A percentile compares a stretch with the other conserved stretches of the same genome.
phyloP scores from a whole-genome alignment of 1,140 invertebrate genomes.

The Fragariocoptes setiger region DNA sequence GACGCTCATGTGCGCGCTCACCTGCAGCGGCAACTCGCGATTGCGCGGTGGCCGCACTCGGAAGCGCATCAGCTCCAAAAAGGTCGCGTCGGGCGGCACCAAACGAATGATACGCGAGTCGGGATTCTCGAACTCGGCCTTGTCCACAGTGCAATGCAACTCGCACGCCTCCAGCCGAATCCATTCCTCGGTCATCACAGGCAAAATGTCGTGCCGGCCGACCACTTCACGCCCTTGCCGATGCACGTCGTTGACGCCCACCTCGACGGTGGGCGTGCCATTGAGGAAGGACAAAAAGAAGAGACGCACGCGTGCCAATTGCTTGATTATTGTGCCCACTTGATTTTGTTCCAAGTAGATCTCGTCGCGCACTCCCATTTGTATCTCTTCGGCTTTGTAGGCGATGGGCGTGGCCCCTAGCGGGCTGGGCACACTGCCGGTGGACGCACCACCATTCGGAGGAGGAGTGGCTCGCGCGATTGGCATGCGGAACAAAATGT shows the following conservation, averaged over 20 bases:
- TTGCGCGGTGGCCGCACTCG: slow-evolving; percentile 77
- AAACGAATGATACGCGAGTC: slow-evolving; percentile 40
- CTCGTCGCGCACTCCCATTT: slow-evolving; percentile 83
- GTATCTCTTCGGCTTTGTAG: slow-evolving; percentile 94
- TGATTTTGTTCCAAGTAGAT: slow-evolving; percentile 67
- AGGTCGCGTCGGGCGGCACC: slow-evolving; percentile 74
- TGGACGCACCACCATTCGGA: not conserved
- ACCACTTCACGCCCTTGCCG: slow-evolving; percentile 94
- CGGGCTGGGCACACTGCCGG: too few relatives aligned
- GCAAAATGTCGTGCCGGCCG: slow-evolving; percentile 90
- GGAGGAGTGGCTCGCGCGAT: slow-evolving; percentile 55
- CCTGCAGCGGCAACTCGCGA: slow-evolving; percentile 74
- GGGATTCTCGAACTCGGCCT: slow-evolving; percentile 53
- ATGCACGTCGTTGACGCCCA: slow-evolving; percentile 84
- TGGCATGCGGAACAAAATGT: slow-evolving; percentile 34
- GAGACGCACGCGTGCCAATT: slow-evolving; percentile 69
- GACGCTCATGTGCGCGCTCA: slow-evolving; percentile 31
- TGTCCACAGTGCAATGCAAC: slow-evolving; percentile 73
- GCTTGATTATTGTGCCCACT: slow-evolving; percentile 47
- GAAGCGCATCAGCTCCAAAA: slow-evolving; percentile 86
- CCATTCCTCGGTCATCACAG: slow-evolving; percentile 97
- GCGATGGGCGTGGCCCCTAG: too few relatives aligned
- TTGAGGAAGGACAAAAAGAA: slow-evolving; percentile 72
- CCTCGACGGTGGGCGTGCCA: slow-evolving; percentile 66
- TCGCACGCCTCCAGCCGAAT: slow-evolving; percentile 74